Conservation (phyloP, 2,113 vertebrate species). For the Alouatta palliata region DNA sequence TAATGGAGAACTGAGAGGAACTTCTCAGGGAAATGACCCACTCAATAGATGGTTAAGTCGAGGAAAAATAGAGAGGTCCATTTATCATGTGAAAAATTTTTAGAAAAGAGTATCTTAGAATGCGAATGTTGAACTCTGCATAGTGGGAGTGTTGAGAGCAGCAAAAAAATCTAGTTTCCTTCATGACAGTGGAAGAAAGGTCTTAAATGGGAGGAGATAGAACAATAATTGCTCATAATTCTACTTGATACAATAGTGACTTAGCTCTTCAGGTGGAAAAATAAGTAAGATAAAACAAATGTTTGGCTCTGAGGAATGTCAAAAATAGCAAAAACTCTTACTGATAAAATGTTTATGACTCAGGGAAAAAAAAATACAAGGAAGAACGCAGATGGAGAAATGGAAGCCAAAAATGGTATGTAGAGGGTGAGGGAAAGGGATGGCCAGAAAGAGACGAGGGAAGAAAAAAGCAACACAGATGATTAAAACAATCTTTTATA, state of each 20-base stretch:
- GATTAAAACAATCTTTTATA: conserved; percentile 73
- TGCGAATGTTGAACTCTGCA: neutral
- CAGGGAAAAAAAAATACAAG: conserved; percentile 55
- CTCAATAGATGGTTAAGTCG: neutral
- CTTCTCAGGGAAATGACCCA: neutral
- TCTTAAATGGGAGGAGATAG: neutral
- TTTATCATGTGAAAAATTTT: neutral
- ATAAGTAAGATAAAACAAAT: conserved; percentile 33
- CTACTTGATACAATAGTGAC: neutral
- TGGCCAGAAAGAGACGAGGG: conserved; percentile 40
- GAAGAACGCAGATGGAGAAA: conserved; percentile 72
- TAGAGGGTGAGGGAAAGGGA: neutral
- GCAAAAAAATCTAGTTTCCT: neutral
- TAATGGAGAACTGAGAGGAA: neutral
- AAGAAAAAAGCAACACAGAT: conserved; percentile 52
- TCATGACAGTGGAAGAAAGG: neutral
- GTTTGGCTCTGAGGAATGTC: conserved; percentile 5
- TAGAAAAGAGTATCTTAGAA: neutral
- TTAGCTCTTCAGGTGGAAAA: neutral
- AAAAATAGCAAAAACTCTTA: conserved; percentile 27
- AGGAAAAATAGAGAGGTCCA: neutral
- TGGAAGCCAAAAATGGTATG: conserved; percentile 54
- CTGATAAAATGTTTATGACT: conserved; percentile 73
- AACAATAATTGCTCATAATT: neutral
- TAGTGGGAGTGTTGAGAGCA: neutral